phyloP scores from a whole-genome alignment of 2,888 invertebrate species.

The Digitonthophagus gazella region DNA sequence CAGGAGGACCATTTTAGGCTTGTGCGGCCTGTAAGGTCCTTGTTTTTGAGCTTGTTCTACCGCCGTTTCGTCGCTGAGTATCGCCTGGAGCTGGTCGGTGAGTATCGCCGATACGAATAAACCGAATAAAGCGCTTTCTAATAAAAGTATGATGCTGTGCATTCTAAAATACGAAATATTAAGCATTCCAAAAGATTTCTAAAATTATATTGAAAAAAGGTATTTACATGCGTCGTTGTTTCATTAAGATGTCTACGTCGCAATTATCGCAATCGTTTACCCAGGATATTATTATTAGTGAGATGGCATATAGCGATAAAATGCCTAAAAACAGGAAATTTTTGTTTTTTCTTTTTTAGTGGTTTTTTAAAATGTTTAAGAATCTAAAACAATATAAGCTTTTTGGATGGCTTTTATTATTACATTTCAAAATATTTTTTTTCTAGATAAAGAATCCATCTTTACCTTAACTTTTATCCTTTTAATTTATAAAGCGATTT shows the following conservation, averaged over 20 bases:
- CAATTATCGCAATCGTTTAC: constrained; percentile 67
- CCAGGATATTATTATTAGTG: constrained; percentile 72
- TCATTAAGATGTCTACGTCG: constrained; percentile 61
- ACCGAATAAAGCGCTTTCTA: constrained; percentile 83
- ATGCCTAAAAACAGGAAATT: constrained; percentile 52
- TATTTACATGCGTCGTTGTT: constrained; percentile 70
- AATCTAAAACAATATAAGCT: neutral
- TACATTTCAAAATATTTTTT: no score
- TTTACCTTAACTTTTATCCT: no score
- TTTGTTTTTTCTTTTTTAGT: no score
- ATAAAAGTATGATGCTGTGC: constrained; percentile 75
- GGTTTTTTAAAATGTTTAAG: constrained; percentile 19
- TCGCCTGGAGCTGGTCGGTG: constrained; percentile 81
- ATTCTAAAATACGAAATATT: constrained; percentile 67
- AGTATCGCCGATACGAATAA: constrained; percentile 85
- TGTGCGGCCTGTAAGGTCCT: constrained; percentile 63
- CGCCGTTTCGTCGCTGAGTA: constrained; percentile 80
- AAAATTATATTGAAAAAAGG: neutral
- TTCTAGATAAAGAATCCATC: no score
- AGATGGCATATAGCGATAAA: constrained; percentile 64
- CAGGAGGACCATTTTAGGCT: constrained; percentile 63
- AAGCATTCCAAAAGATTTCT: neutral
- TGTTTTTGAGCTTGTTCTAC: constrained; percentile 74
- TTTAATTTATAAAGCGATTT: neutral
- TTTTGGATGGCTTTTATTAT: no score